These are phyloP conservation scores for Onychomys arenicola DNA, from an alignment of 2,797 vertebrate species.

Conservation along the genomic window DNA sequence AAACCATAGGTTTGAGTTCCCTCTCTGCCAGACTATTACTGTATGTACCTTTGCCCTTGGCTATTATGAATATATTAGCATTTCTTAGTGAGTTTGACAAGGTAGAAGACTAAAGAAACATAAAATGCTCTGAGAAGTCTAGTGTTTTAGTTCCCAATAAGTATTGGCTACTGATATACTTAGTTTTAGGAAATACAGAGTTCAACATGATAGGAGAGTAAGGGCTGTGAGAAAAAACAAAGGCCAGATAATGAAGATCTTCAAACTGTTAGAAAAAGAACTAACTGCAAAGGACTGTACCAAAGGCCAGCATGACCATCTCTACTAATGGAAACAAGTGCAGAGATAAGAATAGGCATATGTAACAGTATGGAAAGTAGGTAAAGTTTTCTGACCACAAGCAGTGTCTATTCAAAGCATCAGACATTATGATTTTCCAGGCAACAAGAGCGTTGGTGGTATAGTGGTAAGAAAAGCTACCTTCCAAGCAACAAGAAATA, in stretches of 20 bases:
- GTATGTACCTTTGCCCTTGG: neutral
- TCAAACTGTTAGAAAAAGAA: conserved; percentile 22
- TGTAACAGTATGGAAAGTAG: neutral
- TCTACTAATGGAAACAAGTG: neutral
- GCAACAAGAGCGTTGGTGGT: neutral
- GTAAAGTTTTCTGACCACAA: neutral
- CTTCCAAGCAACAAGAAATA: neutral
- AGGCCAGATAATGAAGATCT: neutral
- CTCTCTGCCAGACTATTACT: neutral
- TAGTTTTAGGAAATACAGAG: neutral
- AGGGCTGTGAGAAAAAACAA: neutral
- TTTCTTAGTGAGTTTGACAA: neutral
- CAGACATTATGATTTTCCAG: conserved; percentile 10
- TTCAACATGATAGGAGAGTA: neutral
- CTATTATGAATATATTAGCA: conserved; percentile 23
- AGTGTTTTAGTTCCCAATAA: conserved; percentile 22
- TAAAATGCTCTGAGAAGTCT: neutral
- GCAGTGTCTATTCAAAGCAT: neutral
- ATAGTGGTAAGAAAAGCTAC: neutral
- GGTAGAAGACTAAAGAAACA: conserved; percentile 42
- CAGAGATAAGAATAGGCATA: neutral
- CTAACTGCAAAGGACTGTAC: neutral
- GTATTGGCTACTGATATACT: neutral
- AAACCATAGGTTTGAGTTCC: neutral
- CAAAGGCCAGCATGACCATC: neutral